Evolutionary conservation across 2,888 invertebrate genomes (phyloP), one percentile per base, ranked within the genome.

Genomic region (Amiota mariae): DNA sequence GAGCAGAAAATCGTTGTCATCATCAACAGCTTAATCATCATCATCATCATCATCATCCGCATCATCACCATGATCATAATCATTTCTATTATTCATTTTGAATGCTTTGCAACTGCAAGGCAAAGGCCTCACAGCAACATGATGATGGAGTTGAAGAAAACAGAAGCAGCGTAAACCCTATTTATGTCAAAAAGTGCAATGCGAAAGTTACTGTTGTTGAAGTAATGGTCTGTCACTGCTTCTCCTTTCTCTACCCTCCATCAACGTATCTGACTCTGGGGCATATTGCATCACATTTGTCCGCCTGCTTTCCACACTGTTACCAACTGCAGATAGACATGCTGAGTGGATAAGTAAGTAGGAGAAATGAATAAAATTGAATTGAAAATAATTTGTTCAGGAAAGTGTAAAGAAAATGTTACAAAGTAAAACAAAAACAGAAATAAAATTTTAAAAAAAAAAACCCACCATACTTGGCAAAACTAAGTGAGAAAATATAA

Each of bases 311-410:
- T 36, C 36, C 36, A 36, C 36, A 36, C 36, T 36, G 36, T 36
- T 36, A 6, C 36, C 36, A 36, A 36, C 36, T 36, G 3, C 36
- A 36, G 36, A 36, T 6, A 36, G 36, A 36, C 36, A 36, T 36
- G 36, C 36, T 36, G 36, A 6, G 8, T 36, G 36, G 36, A 6
- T 36, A 36, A 36, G 36, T 6, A 36, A 36, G 36, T 36, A 36
- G 36, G 36, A 36, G 36, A 36, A 36, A 20, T 64, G n/a, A 66
- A 66, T 68, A 68, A 51, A 68, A n/a, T n/a, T n/a, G n/a, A 68
- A 68, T 51, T 68, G 51, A 18, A 24, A 68, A 68, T 68, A 68
- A 68, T 68, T 68, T 68, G 67, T 20, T 18, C 54, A 46, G 51
- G 67, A 68, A 68, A 68, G 49, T 66, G 15, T 59, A 20, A 18